Evolutionary conservation across 2,888 invertebrate genomes (phyloP).

Genomic region (Athalia circularis): DNA sequence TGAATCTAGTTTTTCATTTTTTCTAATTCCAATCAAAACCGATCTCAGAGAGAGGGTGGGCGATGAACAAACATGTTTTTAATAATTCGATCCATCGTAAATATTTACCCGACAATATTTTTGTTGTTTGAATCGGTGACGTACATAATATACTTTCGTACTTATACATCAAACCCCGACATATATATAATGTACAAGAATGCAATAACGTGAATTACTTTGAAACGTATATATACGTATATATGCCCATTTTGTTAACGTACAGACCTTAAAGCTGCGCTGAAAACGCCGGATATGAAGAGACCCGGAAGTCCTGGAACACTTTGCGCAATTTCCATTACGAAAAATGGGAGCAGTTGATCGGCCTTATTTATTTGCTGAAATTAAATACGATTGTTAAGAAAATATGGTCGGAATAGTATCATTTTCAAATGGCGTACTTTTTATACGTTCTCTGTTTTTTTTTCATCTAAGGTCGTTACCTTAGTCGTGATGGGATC

Average conservation of each 20-base stretch:
- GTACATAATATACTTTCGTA: not conserved
- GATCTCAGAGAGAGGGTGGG: too few species aligned
- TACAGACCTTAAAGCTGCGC: slow-evolving; percentile 86
- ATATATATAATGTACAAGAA: too few species aligned
- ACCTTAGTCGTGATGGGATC: slow-evolving; percentile 88
- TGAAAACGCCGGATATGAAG: slow-evolving; percentile 91
- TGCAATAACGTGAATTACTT: not conserved
- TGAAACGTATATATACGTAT: slow-evolving; percentile 2
- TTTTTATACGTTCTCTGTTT: not conserved
- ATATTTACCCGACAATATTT: too few species aligned
- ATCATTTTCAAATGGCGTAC: not conserved
- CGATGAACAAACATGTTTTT: too few species aligned
- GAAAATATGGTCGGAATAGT: too few species aligned
- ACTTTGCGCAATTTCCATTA: slow-evolving; percentile 85
- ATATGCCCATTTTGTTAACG: not conserved
- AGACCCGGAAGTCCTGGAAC: slow-evolving; percentile 89
- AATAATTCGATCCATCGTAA: too few species aligned
- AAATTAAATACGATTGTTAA: slow-evolving; percentile 22
- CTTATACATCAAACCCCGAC: not conserved
- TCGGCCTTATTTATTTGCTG: slow-evolving; percentile 81
- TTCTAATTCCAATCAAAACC: too few species aligned
- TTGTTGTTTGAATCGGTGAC: too few species aligned
- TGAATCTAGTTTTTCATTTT: too few species aligned
- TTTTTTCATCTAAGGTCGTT: slow-evolving; percentile 42
- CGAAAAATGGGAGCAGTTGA: slow-evolving; percentile 87